Evolutionary conservation across 2,888 invertebrate genomes (phyloP).

Genomic region (Nymphalis c-album): DNA sequence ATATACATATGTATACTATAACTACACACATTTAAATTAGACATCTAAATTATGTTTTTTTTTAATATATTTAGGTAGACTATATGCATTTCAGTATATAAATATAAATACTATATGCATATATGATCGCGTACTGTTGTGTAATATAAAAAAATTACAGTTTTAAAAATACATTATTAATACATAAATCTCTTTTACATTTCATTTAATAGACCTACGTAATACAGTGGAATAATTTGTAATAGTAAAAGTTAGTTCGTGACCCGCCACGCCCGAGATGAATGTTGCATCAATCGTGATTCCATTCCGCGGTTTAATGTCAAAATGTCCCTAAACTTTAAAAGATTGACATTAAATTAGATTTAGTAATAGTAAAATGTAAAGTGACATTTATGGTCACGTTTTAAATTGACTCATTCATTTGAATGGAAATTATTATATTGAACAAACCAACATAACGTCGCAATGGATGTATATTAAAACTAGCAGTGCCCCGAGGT

Average conservation of each 20-base stretch:
- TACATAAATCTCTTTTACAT: background rate
- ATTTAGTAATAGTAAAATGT: constrained; percentile 17
- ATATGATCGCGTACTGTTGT: too few relatives aligned
- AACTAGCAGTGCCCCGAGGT: too few relatives aligned
- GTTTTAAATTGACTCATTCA: background rate
- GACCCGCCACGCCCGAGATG: constrained; percentile 29
- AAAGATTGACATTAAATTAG: constrained; percentile 18
- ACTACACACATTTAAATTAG: too few relatives aligned
- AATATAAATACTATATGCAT: too few relatives aligned
- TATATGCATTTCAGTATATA: too few relatives aligned
- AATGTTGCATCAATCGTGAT: constrained; percentile 24
- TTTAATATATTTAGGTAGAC: too few relatives aligned
- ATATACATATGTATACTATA: too few relatives aligned
- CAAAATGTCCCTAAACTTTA: constrained; percentile 34
- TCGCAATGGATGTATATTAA: too few relatives aligned
- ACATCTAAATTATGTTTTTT: too few relatives aligned
- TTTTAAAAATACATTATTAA: too few relatives aligned
- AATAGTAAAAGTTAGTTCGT: constrained; percentile 26
- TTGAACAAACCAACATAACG: too few relatives aligned
- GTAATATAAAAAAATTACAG: too few relatives aligned
- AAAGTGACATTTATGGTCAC: background rate
- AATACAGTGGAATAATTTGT: constrained; percentile 1
- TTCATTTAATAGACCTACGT: constrained; percentile 4
- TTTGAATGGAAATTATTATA: background rate
- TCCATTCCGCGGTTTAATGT: constrained; percentile 34